These are phyloP conservation scores for Meandrusa payeni DNA, from an alignment of 2,888 invertebrate species.

Conservation along the genomic window DNA sequence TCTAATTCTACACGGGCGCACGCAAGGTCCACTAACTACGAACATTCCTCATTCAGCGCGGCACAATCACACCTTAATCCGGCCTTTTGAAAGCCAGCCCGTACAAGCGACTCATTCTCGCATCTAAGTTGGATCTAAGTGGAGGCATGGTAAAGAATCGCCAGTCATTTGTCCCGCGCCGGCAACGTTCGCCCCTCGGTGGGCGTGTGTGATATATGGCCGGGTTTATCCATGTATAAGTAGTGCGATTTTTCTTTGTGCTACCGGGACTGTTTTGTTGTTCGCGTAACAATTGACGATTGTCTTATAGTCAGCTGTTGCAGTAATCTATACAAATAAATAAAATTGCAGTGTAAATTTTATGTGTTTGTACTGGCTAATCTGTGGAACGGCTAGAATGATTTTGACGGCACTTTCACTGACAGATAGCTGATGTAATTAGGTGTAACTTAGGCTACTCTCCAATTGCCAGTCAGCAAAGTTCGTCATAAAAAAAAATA, in stretches of 20 bases:
- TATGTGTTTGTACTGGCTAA: too few species aligned
- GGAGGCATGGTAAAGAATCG: conserved; percentile 16
- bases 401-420: too few species aligned
- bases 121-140: conserved; percentile 19
- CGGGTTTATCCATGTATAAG: conserved; percentile 13
- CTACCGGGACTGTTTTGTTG: conserved; percentile 14
- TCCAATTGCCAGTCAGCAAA: too few species aligned
- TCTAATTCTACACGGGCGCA: neutral
- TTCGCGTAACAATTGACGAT: conserved; percentile 12
- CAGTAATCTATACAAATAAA: too few species aligned
- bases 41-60: conserved; percentile 15
- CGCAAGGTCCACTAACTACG: conserved; percentile 12
- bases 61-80: conserved; percentile 22
- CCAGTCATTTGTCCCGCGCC: conserved; percentile 20
- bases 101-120: conserved; percentile 18
- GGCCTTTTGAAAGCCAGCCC: conserved; percentile 16
- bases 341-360: too few species aligned
- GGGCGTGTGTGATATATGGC: conserved; percentile 25
- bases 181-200: conserved; percentile 16
- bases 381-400: too few species aligned
- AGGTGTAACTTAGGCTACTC: too few species aligned
- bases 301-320: neutral
- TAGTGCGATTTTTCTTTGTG: conserved; percentile 23
- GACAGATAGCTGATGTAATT: too few species aligned
- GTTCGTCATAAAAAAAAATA: too few species aligned